These are phyloP conservation scores for Acleris laterana DNA, from an alignment of 2,888 invertebrate genomes.

Conservation along the genomic window DNA sequence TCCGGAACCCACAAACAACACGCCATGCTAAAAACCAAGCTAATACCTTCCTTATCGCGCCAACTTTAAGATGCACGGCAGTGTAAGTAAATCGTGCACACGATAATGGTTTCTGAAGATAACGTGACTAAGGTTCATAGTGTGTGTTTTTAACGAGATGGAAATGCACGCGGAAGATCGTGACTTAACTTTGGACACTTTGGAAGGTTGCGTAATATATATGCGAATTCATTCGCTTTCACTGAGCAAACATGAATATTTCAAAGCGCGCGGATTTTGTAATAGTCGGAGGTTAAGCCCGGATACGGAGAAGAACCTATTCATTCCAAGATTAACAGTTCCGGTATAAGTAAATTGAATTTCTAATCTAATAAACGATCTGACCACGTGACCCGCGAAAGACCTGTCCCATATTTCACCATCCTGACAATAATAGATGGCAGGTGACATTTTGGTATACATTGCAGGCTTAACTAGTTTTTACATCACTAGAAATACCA, in stretches of 20 bases:
- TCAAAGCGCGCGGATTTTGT: constrained; percentile 24
- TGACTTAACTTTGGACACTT: constrained; percentile 29
- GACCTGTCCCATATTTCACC: too few relatives aligned
- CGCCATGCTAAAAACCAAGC: constrained; percentile 12
- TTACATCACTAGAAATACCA: too few relatives aligned
- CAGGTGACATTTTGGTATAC: too few relatives aligned
- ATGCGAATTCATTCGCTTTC: constrained; percentile 37
- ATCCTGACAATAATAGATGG: too few relatives aligned
- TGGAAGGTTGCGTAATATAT: constrained; percentile 26
- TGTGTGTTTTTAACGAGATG: constrained; percentile 5
- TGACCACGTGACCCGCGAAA: too few relatives aligned
- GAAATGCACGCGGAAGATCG: constrained; percentile 23
- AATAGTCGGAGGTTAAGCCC: constrained; percentile 14
- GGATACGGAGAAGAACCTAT: constrained; percentile 10
- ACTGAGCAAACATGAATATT: constrained; percentile 32
- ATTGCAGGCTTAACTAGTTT: too few relatives aligned
- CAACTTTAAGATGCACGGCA: neutral
- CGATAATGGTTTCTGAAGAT: neutral
- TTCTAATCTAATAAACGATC: too few relatives aligned
- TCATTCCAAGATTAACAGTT: neutral
- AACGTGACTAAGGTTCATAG: neutral
- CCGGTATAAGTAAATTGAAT: neutral
- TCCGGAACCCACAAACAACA: constrained; percentile 3
- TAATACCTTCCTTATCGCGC: constrained; percentile 1
- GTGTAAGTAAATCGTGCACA: neutral